Evolutionary conservation across 2,888 invertebrate genomes (phyloP).

Genomic region (Harpagoxenus sublaevis): DNA sequence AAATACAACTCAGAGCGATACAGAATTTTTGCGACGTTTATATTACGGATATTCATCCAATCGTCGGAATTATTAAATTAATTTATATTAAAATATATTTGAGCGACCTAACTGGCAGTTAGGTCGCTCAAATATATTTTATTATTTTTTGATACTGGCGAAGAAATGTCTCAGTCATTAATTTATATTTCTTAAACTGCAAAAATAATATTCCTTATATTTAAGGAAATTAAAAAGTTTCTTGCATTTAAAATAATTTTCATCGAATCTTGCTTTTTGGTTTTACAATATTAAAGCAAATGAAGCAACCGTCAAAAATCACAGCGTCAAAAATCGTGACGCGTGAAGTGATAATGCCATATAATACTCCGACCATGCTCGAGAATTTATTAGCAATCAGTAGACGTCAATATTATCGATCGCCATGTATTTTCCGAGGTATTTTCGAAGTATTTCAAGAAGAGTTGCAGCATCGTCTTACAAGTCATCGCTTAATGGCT

Average conservation of each 20-base stretch:
- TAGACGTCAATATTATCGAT: constrained; percentile 63
- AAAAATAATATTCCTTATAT: background rate
- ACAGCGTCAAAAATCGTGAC: background rate
- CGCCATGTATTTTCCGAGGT: constrained; percentile 69
- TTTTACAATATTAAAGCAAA: background rate
- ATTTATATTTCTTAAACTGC: background rate
- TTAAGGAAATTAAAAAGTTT: background rate
- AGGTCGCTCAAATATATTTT: too few relatives aligned
- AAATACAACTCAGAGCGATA: constrained; percentile 7
- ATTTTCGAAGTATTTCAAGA: constrained; percentile 75
- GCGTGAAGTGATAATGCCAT: constrained; percentile 46
- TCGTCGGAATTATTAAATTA: background rate
- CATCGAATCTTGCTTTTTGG: background rate
- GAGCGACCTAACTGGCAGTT: too few relatives aligned
- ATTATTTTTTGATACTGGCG: too few relatives aligned
- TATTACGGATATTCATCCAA: constrained; percentile 6
- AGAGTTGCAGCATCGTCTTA: constrained; percentile 76
- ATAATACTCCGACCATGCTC: constrained; percentile 51
- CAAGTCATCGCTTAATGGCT: constrained; percentile 80
- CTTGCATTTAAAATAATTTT: constrained; percentile 11
- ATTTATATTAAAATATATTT: too few relatives aligned
- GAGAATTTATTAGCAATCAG: constrained; percentile 81
- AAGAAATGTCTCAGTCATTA: too few relatives aligned
- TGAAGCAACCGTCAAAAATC: background rate
- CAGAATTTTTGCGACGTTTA: constrained; percentile 20